Evolutionary conservation across 2,113 vertebrate species (phyloP).

Genomic region (Galeopterus variegatus): DNA sequence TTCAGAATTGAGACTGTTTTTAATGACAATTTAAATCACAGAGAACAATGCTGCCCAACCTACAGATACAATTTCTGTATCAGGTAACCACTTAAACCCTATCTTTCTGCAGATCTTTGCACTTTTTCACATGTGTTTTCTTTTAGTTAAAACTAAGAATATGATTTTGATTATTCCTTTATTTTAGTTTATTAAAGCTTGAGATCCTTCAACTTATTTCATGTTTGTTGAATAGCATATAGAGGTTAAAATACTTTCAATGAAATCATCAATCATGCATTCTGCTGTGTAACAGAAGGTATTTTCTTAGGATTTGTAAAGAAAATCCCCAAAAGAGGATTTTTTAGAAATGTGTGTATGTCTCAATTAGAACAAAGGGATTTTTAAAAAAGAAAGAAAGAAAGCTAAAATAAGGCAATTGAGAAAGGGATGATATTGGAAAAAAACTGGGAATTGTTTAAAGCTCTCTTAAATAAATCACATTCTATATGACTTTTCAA

Average conservation of each 20-base stretch:
- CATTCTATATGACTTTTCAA: conserved; percentile 31
- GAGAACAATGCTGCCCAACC: neutral
- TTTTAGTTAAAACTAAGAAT: conserved; percentile 66
- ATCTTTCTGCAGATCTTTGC: conserved; percentile 63
- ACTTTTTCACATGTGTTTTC: conserved; percentile 70
- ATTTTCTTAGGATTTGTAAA: conserved; percentile 57
- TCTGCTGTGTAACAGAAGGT: neutral
- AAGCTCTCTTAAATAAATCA: neutral
- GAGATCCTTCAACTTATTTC: conserved; percentile 40
- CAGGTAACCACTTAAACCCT: conserved; percentile 7
- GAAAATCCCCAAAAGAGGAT: neutral
- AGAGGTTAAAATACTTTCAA: conserved; percentile 44
- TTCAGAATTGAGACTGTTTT: conserved; percentile 57
- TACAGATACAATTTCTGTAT: neutral
- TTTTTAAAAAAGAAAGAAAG: neutral
- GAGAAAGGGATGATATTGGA: neutral
- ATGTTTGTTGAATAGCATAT: conserved; percentile 41
- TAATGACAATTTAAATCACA: conserved; percentile 69
- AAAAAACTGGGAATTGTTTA: neutral
- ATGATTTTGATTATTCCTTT: conserved; percentile 70
- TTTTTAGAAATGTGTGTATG: neutral
- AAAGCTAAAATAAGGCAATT: neutral
- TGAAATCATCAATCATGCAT: conserved; percentile 8
- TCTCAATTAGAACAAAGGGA: neutral
- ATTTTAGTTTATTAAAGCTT: conserved; percentile 37